phyloP scores from a whole-genome alignment of 2,888 invertebrate species.

The Megastigmus dorsalis region DNA sequence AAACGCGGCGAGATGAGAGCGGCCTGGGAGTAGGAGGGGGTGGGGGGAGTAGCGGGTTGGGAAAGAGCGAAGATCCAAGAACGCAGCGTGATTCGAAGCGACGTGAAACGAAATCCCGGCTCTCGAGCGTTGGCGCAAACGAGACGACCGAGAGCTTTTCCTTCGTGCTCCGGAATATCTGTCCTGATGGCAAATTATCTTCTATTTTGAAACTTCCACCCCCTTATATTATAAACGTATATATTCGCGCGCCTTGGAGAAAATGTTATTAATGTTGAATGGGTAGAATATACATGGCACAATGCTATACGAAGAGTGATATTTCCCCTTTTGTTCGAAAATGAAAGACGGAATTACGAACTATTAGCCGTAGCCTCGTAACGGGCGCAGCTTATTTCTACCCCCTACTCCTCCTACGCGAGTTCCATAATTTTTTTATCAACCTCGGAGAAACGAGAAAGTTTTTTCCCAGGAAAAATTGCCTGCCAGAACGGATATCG shows the following conservation, averaged over 20 bases:
- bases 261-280: no score
- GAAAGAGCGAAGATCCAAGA: constrained; percentile 45
- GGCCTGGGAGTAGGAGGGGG: not conserved
- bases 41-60: no score
- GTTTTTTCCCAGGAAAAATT: constrained; percentile 54
- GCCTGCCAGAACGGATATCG: constrained; percentile 56
- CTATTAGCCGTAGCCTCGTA: constrained; percentile 25
- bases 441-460: constrained; percentile 42
- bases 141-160: constrained; percentile 44
- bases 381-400: constrained; percentile 1
- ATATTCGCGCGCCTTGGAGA: no score
- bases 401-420: no score
- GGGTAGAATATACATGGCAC: no score
- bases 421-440: constrained; percentile 51
- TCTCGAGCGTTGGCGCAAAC: constrained; percentile 14
- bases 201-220: constrained; percentile 45
- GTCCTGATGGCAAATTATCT: constrained; percentile 53
- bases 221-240: no score
- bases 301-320: no score
- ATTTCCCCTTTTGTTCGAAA: constrained; percentile 38
- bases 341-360: constrained; percentile 40
- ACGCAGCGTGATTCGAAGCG: constrained; percentile 52
- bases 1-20: not conserved
- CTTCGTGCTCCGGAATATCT: constrained; percentile 42
- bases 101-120: constrained; percentile 55